Evolutionary conservation across 2,113 vertebrate genomes (phyloP), one percentile per base, ranked within the genome.

Genomic region (Himantopus leucocephalus): DNA sequence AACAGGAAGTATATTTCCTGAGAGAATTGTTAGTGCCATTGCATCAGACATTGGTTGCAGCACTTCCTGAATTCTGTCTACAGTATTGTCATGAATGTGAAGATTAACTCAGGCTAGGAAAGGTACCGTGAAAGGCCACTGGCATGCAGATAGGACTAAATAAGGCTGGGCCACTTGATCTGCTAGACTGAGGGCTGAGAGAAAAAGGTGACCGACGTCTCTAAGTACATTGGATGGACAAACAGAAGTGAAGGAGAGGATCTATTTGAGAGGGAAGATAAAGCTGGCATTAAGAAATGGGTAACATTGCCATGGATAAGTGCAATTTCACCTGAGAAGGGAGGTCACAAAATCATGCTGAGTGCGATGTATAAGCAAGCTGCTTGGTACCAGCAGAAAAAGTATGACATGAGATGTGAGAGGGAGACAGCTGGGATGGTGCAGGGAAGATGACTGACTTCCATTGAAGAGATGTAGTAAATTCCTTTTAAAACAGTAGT

Each of bases 261-360:
- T 8, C 1, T 5, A 34, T 71, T 59, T 45, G 19, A 66, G 34
- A 66, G 12, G 15, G 16, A 92, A 84, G 27, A 66, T 70, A 21
- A 71, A 88, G 7, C 12, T 82, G 22, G 12, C 34, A 39, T 80
- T 55, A 68, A 53, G 23, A n/a, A 47, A 64, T 3, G 2, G 10
- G 32, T 47, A 52, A 76, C 70, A 68, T 8, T 60, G 8, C 11
- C 35, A 19, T 23, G 14, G 9, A 30, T 48, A 81, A 74, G 39
- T 48, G 24, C 17, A 62, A 32, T 71, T 85, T 75, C n/a, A 63
- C 21, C 37, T n/a, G 29, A 67, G 37, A 66, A 19, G 1, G 1
- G 7, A 85, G 5, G 8, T 0, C 74, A 9, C 32, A 66, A 86
- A 80, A 39, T 21, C 30, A 2, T 5, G 5, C 5, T 1, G 2